Percentiles rank a stretch among this genome's conserved stretches.
Conservation (phyloP, 2,797 vertebrate species). For the Labroides dimidiatus region DNA sequence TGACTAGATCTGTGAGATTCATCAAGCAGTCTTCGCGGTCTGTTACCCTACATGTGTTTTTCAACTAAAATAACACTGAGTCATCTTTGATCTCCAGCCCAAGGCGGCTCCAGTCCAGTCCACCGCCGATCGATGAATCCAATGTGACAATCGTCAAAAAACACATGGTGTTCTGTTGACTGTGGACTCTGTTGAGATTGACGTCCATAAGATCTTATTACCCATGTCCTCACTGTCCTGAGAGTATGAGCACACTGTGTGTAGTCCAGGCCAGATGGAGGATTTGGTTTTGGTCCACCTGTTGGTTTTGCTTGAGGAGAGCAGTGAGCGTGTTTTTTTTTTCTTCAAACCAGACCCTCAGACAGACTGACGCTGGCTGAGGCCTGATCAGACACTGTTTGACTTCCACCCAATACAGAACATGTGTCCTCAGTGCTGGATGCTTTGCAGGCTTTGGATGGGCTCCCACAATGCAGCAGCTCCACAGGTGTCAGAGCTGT, state of each 20-base stretch:
- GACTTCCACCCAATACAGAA: constrained; percentile 73
- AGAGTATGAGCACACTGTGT: constrained; percentile 18
- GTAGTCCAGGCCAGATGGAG: constrained; percentile 7
- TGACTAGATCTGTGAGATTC: constrained; percentile 26
- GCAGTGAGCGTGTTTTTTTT: constrained; percentile 28
- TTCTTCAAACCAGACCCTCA: constrained; percentile 64
- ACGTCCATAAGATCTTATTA: constrained; percentile 19
- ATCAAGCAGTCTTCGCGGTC: constrained; percentile 2
- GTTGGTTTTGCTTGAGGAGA: constrained; percentile 58
- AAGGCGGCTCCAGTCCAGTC: background rate
- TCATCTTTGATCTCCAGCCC: constrained; percentile 31
- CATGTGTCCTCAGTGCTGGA: constrained; percentile 67
- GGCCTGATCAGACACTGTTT: constrained; percentile 70
- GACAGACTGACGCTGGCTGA: constrained; percentile 75
- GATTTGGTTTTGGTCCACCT: constrained; percentile 59
- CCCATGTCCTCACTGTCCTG: constrained; percentile 16
- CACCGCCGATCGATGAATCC: constrained; percentile 6
- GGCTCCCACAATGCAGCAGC: constrained; percentile 46
- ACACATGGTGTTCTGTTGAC: constrained; percentile 7
- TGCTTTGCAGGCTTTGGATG: constrained; percentile 61
- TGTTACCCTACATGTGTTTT: constrained; percentile 17
- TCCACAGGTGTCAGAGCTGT: constrained; percentile 72
- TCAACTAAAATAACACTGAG: constrained; percentile 13
- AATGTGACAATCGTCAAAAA: constrained; percentile 12
- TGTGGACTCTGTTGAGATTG: background rate